Conservation (phyloP, 2,888 invertebrate species). For the Volucella bombylans region DNA sequence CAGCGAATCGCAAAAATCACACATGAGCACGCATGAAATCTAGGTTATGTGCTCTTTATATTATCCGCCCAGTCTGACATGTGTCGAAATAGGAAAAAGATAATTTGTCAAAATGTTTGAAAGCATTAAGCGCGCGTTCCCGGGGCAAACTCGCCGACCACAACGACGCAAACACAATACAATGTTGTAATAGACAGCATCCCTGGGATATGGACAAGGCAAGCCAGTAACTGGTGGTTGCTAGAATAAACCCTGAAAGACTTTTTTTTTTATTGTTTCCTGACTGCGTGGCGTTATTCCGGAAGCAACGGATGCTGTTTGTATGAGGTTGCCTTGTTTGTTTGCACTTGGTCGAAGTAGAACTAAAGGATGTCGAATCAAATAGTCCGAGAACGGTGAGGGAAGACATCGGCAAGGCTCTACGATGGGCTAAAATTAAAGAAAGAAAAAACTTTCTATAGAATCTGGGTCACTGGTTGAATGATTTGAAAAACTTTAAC, state of each 20-base stretch:
- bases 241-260: slow-evolving; percentile 44
- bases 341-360: slow-evolving; percentile 62
- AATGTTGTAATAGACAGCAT: slow-evolving; percentile 62
- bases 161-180: slow-evolving; percentile 38
- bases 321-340: slow-evolving; percentile 28
- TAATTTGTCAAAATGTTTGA: slow-evolving; percentile 71
- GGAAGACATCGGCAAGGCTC: slow-evolving; percentile 16
- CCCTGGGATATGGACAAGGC: slow-evolving; percentile 39
- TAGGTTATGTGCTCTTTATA: slow-evolving; percentile 63
- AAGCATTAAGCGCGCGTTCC: slow-evolving; percentile 48
- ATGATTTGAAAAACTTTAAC: slow-evolving; percentile 53
- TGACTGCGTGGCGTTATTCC: slow-evolving; percentile 26
- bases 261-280: slow-evolving; percentile 9
- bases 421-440: slow-evolving; percentile 39
- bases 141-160: slow-evolving; percentile 21
- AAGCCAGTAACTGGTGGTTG: slow-evolving; percentile 66
- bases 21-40: slow-evolving; percentile 62
- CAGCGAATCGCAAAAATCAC: slow-evolving; percentile 5
- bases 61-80: slow-evolving; percentile 64
- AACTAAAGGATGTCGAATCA: slow-evolving; percentile 51
- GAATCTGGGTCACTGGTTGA: slow-evolving; percentile 67
- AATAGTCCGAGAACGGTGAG: slow-evolving; percentile 15
- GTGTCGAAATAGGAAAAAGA: slow-evolving; percentile 71
- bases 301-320: slow-evolving; percentile 27
- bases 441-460: slow-evolving; percentile 24